Base-by-base conservation (phyloP, 2,797 vertebrate genomes). In the Poecilia wingei region DNA sequence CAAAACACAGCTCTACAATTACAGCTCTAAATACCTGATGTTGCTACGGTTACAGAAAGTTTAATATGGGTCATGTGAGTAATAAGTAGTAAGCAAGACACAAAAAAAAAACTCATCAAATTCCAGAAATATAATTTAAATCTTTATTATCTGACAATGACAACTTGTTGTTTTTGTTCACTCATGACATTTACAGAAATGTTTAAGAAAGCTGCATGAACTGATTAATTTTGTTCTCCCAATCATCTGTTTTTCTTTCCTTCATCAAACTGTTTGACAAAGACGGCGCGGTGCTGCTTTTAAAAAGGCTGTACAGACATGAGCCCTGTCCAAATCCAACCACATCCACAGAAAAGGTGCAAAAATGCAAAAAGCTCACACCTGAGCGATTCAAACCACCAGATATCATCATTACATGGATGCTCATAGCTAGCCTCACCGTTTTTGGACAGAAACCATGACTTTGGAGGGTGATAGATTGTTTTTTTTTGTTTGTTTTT, bases 141-240 rank as follows among this genome's bases (percentile, higher is more conserved):
- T 87, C 85, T 93, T 94, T 94, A 89, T 93, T 94, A 91, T 93
- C 57, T 53, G 80, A 93, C 91, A 92, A 91, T 87, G 92, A 89
- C 84, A 89, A 78, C 49, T 82, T 89, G 86, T 84, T 90, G 88
- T 64, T 82, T 92, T 86, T 91, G 83, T 91, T 92, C 79, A 87
- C 77, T 89, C 70, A 73, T 90, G 76, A 93, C 89, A 94, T 95
- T 93, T 95, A 95, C 90, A 95, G 87, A 91, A 72, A 85, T 84
- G 88, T 78, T 75, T 45, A 80, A 88, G 76, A 87, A 87, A 89
- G 79, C 31, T 68, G 86, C n/a, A 79, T 74, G 79, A 82, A 86
- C 79, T 74, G 9, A 85, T 81, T 77, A 85, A 80, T 55, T 75
- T 79, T 74, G 55, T 82, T 84, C 55, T 64, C 83, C 77, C 74